Evolutionary conservation across 2,888 invertebrate species (phyloP).

Genomic region (Sinodicranocentrus sp.): DNA sequence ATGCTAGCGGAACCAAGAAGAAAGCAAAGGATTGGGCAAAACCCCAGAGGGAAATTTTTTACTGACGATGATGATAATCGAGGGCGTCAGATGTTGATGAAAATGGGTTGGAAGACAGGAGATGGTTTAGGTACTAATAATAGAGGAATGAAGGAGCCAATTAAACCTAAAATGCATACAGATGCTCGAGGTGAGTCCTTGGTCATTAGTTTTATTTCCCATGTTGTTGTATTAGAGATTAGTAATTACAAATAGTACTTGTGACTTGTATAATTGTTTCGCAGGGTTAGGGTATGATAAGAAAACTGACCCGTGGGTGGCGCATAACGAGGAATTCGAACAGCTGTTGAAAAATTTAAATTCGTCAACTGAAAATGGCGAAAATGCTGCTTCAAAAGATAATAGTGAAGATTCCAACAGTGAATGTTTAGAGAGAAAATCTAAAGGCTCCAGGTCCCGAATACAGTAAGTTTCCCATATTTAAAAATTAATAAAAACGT

Average conservation of each 20-base stretch:
- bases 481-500: too few relatives aligned
- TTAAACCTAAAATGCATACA: constrained; percentile 73
- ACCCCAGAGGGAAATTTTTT: constrained; percentile 74
- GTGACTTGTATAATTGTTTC: constrained; percentile 14
- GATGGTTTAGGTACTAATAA: constrained; percentile 70
- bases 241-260: not conserved
- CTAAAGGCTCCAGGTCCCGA: constrained; percentile 70
- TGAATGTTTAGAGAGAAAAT: constrained; percentile 68
- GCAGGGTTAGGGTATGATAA: constrained; percentile 73
- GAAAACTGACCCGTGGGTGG: constrained; percentile 72
- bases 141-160: constrained; percentile 73
- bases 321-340: constrained; percentile 72
- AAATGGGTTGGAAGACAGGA: constrained; percentile 75
- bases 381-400: not conserved
- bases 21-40: constrained; percentile 73
- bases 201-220: not conserved
- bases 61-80: constrained; percentile 71
- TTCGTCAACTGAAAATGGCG: not conserved
- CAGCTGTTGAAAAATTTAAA: constrained; percentile 51
- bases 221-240: not conserved
- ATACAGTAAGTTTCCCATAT: constrained; percentile 75
- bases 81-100: constrained; percentile 70
- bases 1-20: constrained; percentile 75
- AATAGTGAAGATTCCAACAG: constrained; percentile 1
- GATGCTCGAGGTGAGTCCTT: constrained; percentile 66